Evolutionary conservation across 2,888 invertebrate species (phyloP), one percentile per base, ranked within the genome.

Genomic region (Ennomos quercinarius): DNA sequence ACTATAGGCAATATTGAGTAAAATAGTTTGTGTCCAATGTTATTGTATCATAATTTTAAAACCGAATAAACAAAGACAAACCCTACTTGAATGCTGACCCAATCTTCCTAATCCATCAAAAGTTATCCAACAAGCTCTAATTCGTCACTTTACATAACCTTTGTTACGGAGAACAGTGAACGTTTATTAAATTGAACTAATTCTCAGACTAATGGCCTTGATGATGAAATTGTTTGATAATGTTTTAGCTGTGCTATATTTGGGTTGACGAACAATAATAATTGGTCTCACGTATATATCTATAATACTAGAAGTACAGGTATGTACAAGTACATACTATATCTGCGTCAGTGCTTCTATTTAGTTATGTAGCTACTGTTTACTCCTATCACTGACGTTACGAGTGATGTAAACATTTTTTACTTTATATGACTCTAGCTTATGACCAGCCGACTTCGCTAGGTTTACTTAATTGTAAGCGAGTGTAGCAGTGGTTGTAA

Each of bases 151-250:
- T 60, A 51, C 51, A 47, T 52, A 56, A 56, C 42, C 36, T 47
- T 44, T 54, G 46, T 59, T 54, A 36, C 53, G 45, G 34, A 27
- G 46, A 51, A 56, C 51, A 46, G 46, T 51, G 38, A 9, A 56
- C 51, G 60, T 51, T 51, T 51, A 48, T 56, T 56, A 43, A 47
- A 48, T 39, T 61, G 61, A 57, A 57, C 61, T 43, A 61, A 57
- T 61, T 61, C 61, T 50, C 61, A 61, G 48, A 46, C 61, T 17
- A n/a, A n/a, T 53, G 57, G 54, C 61, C 61, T 57, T 57, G 45
- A 50, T 61, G 52, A 49, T 53, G 61, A 61, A 57, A 61, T 50
- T 54, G 57, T 54, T 53, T 45, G 41, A 49, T 61, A 47, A 53
- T 36, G 42, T 53, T 44, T 44, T n/a, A 41, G 45, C 44, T 37